These are phyloP conservation scores for Herpailurus yagouaroundi DNA, from an alignment of 2,113 vertebrate genomes.

Conservation along the genomic window DNA sequence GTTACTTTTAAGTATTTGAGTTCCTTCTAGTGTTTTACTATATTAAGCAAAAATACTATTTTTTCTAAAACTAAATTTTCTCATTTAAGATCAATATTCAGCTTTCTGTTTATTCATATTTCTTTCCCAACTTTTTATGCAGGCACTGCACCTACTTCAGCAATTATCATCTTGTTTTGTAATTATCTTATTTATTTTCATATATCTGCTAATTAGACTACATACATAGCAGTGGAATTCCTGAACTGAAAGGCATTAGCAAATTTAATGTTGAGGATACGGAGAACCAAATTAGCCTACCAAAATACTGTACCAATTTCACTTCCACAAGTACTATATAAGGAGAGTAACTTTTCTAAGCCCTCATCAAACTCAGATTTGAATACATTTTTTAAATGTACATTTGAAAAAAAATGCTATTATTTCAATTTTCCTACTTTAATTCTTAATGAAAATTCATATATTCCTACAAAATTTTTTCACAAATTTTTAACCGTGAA, in stretches of 20 bases:
- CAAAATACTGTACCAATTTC: not conserved
- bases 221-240: not conserved
- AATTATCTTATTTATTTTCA: not conserved
- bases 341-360: not conserved
- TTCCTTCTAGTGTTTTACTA: not conserved
- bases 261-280: not conserved
- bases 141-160: not conserved
- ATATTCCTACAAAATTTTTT: not conserved
- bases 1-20: not conserved
- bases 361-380: not conserved
- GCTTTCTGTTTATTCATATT: not conserved
- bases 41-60: not conserved
- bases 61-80: not conserved
- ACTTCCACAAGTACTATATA: not conserved
- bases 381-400: not conserved
- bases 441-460: not conserved
- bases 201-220: not conserved
- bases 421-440: not conserved
- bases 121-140: not conserved
- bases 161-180: not conserved
- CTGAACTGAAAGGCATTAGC: not conserved
- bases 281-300: not conserved
- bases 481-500: not conserved
- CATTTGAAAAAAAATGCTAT: not conserved
- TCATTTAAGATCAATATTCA: not conserved